Conservation (phyloP, 2,797 vertebrate species). For the Gephyroberyx darwinii region DNA sequence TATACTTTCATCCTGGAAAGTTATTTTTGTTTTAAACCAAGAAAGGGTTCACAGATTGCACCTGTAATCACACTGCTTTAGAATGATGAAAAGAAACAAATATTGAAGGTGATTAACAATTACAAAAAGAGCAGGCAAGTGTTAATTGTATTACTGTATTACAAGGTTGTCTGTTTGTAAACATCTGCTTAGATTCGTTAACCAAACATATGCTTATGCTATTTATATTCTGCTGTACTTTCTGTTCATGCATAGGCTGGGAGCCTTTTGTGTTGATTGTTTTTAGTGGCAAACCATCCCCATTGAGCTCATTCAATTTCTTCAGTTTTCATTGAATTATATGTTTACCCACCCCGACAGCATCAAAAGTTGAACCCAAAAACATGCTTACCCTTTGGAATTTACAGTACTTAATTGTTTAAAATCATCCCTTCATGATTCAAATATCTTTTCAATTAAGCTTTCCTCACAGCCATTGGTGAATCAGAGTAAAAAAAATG, state of each 20-base stretch:
- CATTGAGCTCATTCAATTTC: background rate
- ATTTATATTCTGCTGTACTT: background rate
- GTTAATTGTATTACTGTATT: constrained; percentile 27
- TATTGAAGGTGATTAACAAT: constrained; percentile 38
- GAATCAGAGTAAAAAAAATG: constrained; percentile 8
- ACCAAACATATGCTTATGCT: background rate
- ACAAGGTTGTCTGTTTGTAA: constrained; percentile 16
- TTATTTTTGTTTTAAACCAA: constrained; percentile 53
- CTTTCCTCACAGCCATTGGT: constrained; percentile 9
- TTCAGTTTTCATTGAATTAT: background rate
- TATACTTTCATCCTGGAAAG: constrained; percentile 44
- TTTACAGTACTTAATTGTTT: background rate
- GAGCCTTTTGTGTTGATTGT: background rate
- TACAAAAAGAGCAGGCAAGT: constrained; percentile 18
- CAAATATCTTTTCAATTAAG: constrained; percentile 33
- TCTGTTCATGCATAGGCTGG: background rate
- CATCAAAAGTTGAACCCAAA: background rate
- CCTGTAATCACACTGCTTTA: constrained; percentile 45
- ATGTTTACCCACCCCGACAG: background rate
- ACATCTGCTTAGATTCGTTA: background rate
- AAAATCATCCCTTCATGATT: constrained; percentile 33
- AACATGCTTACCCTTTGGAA: constrained; percentile 11
- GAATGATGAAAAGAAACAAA: constrained; percentile 35
- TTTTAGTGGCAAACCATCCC: background rate
- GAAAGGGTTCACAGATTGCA: constrained; percentile 33